Percentiles rank a stretch among this genome's conserved stretches.
Evolutionary conservation across 2,888 invertebrate genomes (phyloP).

Genomic region (Ceratothoa steindachneri): DNA sequence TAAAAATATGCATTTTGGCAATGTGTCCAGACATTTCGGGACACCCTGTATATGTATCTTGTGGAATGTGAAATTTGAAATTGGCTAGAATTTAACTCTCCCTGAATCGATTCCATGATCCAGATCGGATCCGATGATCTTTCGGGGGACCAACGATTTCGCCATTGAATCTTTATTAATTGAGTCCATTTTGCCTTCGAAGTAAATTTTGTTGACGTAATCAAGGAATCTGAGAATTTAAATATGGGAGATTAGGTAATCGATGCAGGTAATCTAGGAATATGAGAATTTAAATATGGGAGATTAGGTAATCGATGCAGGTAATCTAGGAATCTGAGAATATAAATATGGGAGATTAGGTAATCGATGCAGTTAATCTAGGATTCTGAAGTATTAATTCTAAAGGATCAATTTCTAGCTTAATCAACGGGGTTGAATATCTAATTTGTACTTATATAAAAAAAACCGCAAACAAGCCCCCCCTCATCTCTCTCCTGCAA

Average conservation of each 20-base stretch:
- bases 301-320: not conserved
- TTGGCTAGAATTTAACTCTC: too few relatives aligned
- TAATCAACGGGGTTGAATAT: too few relatives aligned
- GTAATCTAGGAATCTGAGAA: slow-evolving; percentile 48
- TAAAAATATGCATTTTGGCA: too few relatives aligned
- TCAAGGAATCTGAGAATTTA: slow-evolving; percentile 46
- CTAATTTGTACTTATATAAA: too few relatives aligned
- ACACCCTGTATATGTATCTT: too few relatives aligned
- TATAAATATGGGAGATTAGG: not conserved
- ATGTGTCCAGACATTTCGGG: too few relatives aligned
- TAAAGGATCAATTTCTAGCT: not conserved
- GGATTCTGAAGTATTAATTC: slow-evolving; percentile 27
- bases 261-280: slow-evolving; percentile 47
- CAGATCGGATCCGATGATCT: not conserved
- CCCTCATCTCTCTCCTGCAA: not conserved
- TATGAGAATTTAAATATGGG: not conserved
- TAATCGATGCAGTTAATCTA: slow-evolving; percentile 38
- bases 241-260: not conserved
- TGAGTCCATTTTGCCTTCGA: slow-evolving; percentile 49
- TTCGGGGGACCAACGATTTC: not conserved
- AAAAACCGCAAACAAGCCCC: too few relatives aligned
- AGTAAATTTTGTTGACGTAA: slow-evolving; percentile 49
- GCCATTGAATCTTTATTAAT: slow-evolving; percentile 42
- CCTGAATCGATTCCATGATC: not conserved
- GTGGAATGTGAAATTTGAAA: too few relatives aligned